Base-by-base conservation (phyloP, 2,888 invertebrate genomes). In the Drosophila austrosaltans region DNA sequence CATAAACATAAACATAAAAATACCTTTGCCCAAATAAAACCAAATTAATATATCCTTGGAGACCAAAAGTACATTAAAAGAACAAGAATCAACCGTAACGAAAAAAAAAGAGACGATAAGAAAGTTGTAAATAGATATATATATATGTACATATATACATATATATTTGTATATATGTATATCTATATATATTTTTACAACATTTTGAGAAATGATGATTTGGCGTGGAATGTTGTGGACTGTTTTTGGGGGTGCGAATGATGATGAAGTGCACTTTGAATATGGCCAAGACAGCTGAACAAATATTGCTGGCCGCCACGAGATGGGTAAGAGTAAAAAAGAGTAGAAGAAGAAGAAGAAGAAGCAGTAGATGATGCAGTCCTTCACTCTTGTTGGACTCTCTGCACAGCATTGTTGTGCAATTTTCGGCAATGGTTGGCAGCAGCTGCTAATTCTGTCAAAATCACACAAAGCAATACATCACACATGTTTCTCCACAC, bases 31-130 rank as follows among this genome's bases (percentile, higher is more conserved):
- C 10, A 48, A 78, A 88, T 78, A 84, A 84, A 84, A 72, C 83
- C 81, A 78, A 86, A 84, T 88, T 84, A 88, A 88, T 84, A 86
- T 88, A 86, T 84, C 83, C 83, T 86, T 84, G 87, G 83, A 84
- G 83, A 84, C 83, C 71, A 56, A 67, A 72, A 72, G 72, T 72
- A 72, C 72, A 72, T 72, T 72, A 67, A 62, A 66, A 72, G 58
- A 40, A 42, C 58, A 40, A 40, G 40, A 59, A 58, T 6, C 58
- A 7, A 42, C 16, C 44, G 2, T 36, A 16, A 20, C 12, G 22
- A 1, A 22, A 22, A 10, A 16, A 16, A 22, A 22, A 10, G 57
- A 36, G 36, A 22, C 36, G 12, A 36, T 39, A 12, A 48, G 48
- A 25, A 25, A 48, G 22, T 48, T 48, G 12, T 48, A 48, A 4